phyloP scores from a whole-genome alignment of 2,888 invertebrate genomes.

The Lissocephala sabroskyi region DNA sequence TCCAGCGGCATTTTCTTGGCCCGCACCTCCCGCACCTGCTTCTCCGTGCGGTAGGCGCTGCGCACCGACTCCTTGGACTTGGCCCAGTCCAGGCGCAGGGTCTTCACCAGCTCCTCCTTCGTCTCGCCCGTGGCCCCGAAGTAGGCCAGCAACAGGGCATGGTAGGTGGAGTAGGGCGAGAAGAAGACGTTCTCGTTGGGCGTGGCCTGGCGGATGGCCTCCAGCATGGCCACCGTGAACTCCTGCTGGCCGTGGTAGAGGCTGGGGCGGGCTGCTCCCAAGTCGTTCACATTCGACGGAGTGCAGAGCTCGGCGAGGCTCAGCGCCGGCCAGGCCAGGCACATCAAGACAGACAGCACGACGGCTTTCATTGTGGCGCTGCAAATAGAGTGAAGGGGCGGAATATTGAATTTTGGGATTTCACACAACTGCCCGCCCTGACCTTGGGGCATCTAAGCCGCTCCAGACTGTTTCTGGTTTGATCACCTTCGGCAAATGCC shows the following conservation, averaged over 20 bases:
- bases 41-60: slow-evolving; percentile 83
- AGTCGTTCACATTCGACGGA: not conserved
- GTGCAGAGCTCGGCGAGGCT: slow-evolving; percentile 28
- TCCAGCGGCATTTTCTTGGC: slow-evolving; percentile 78
- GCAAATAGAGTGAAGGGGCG: no score
- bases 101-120: slow-evolving; percentile 73
- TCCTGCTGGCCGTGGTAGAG: slow-evolving; percentile 77
- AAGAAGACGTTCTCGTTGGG: slow-evolving; percentile 86
- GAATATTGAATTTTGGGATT: no score
- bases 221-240: slow-evolving; percentile 82
- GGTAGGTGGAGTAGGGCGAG: slow-evolving; percentile 90
- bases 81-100: slow-evolving; percentile 66
- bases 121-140: slow-evolving; percentile 83
- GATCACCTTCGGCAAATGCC: no score
- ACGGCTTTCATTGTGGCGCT: no score
- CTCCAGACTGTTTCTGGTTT: no score
- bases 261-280: slow-evolving; percentile 15
- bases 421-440: no score
- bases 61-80: slow-evolving; percentile 81
- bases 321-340: not conserved
- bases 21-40: slow-evolving; percentile 74
- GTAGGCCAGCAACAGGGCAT: slow-evolving; percentile 84
- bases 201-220: slow-evolving; percentile 78
- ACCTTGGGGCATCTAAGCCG: no score
- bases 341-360: no score